Percentiles rank a stretch among this genome's conserved stretches.
Conservation (phyloP, 1,140 invertebrate species). For the Brachionus angularis region DNA sequence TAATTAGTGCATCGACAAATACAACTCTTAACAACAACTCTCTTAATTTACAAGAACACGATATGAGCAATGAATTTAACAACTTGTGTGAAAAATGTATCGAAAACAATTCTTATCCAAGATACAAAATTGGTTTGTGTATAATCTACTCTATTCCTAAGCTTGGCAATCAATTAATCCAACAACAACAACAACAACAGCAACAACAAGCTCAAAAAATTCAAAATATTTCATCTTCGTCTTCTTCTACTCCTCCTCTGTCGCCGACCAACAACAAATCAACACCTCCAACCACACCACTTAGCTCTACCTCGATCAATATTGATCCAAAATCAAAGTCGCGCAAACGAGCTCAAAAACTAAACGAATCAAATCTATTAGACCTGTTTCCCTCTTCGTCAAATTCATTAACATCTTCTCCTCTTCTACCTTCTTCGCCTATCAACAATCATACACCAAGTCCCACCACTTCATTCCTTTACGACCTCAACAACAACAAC, state of each 20-base stretch:
- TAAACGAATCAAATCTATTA: background rate
- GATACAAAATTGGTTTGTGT: constrained; percentile 24
- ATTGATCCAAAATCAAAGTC: constrained; percentile 6
- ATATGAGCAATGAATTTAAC: background rate
- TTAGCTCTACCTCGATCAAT: constrained; percentile 18
- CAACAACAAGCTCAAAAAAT: background rate
- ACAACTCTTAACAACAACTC: background rate
- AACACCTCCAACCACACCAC: background rate
- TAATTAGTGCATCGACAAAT: constrained; percentile 23
- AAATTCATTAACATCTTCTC: background rate
- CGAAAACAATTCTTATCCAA: constrained; percentile 17
- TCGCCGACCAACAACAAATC: background rate
- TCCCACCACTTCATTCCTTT: too few relatives aligned
- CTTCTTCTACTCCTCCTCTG: background rate
- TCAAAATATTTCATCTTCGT: background rate
- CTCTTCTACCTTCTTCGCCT: background rate
- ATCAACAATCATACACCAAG: background rate
- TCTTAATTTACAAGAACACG: background rate
- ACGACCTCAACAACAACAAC: too few relatives aligned
- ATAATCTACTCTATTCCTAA: constrained; percentile 4
- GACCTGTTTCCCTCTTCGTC: background rate
- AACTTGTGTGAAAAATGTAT: background rate
- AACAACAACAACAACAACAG: too few relatives aligned
- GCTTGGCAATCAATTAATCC: background rate
- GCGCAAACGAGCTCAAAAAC: constrained; percentile 2